Conservation (phyloP, 2,888 invertebrate species). For the Harmothoe impar region DNA sequence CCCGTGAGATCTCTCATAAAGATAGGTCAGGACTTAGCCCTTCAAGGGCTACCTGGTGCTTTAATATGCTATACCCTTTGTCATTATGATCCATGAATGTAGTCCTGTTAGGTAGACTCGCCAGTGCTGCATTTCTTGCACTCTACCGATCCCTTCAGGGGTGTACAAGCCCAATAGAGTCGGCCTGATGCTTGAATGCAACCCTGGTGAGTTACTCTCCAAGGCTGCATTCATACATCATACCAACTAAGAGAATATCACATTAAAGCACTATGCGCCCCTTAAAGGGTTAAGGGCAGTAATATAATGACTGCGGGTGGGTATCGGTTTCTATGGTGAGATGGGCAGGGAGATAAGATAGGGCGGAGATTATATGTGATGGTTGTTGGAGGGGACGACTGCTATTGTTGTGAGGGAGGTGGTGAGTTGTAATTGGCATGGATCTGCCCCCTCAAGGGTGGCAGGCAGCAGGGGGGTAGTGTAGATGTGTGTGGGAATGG, state of each 20-base stretch:
- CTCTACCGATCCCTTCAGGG: too few species aligned
- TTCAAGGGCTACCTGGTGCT: too few species aligned
- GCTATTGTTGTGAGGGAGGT: neutral
- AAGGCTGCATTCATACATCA: too few species aligned
- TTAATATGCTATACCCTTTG: too few species aligned
- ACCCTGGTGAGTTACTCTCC: too few species aligned
- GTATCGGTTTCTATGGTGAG: conserved; percentile 8
- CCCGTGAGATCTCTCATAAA: neutral
- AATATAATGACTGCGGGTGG: neutral
- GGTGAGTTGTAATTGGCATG: neutral
- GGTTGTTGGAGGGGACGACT: conserved; percentile 2
- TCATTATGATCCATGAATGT: too few species aligned
- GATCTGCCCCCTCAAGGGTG: neutral
- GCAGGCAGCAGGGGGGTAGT: neutral
- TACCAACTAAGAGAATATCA: too few species aligned
- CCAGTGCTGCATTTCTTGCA: too few species aligned
- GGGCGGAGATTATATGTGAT: neutral
- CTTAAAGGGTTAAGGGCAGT: neutral
- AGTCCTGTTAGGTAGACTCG: too few species aligned
- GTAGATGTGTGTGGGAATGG: neutral
- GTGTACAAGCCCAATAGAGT: too few species aligned
- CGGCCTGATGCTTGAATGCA: too few species aligned
- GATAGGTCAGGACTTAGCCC: neutral
- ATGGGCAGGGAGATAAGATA: neutral
- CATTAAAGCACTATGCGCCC: too few species aligned